phyloP scores from a whole-genome alignment of 2,113 vertebrate genomes.

The Carassius carassius region DNA sequence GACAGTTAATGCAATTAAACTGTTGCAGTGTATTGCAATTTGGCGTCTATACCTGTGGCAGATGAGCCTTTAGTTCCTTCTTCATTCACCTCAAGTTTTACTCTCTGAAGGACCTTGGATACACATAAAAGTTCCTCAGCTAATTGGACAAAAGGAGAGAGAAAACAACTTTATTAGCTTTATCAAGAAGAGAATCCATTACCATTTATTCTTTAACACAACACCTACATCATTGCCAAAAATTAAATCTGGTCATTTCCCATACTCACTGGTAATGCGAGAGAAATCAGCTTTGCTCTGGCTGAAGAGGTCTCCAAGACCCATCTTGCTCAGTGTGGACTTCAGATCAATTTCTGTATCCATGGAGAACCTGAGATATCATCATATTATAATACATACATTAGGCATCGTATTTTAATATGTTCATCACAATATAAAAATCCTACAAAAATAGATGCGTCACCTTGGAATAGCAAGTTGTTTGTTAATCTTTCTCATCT shows the following conservation, averaged over 20 bases:
- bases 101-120: conserved; percentile 81
- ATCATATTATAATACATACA: conserved; percentile 14
- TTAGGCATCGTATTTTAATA: background rate
- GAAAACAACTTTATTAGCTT: background rate
- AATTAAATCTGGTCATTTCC: background rate
- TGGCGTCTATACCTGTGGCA: conserved; percentile 76
- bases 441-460: background rate
- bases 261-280: conserved; percentile 78
- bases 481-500: conserved; percentile 71
- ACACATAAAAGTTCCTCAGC: conserved; percentile 78
- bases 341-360: conserved; percentile 79
- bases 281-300: conserved; percentile 80
- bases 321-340: conserved; percentile 73
- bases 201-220: background rate
- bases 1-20: background rate
- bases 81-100: conserved; percentile 86
- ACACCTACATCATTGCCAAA: background rate
- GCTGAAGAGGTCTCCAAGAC: conserved; percentile 81
- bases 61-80: conserved; percentile 82
- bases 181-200: background rate
- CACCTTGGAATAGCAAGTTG: conserved; percentile 84
- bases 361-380: conserved; percentile 78
- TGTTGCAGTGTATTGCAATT: background rate
- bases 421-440: background rate
- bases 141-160: conserved; percentile 53